These are phyloP conservation scores for Lasioglossum zephyrum DNA, from an alignment of 2,888 invertebrate species.

Conservation along the genomic window DNA sequence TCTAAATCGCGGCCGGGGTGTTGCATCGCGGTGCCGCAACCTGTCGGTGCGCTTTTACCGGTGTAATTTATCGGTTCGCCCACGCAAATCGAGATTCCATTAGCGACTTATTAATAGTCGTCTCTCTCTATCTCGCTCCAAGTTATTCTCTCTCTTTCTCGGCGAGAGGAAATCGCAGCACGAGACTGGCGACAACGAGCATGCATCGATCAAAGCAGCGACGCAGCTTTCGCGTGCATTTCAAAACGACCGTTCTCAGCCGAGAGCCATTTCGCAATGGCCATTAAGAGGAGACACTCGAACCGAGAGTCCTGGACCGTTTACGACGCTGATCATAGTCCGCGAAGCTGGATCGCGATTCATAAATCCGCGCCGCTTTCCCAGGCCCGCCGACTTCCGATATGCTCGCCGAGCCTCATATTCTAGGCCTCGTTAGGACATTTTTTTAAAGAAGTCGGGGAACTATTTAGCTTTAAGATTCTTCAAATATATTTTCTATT, in stretches of 20 bases:
- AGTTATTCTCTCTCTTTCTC: not conserved
- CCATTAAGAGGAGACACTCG: slow-evolving; percentile 42
- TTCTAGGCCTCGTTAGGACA: not conserved
- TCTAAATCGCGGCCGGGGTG: slow-evolving; percentile 41
- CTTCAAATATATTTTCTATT: no score
- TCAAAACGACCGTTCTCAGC: slow-evolving; percentile 51
- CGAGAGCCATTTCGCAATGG: slow-evolving; percentile 44
- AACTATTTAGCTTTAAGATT: no score
- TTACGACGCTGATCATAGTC: slow-evolving; percentile 18
- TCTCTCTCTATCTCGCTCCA: not conserved
- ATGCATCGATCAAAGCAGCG: slow-evolving; percentile 48
- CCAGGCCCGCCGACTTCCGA: slow-evolving; percentile 5
- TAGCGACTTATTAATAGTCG: slow-evolving; percentile 79
- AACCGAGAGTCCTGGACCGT: slow-evolving; percentile 8
- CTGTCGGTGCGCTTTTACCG: slow-evolving; percentile 66
- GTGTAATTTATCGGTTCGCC: slow-evolving; percentile 78
- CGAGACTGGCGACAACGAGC: slow-evolving; percentile 24
- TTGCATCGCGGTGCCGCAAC: slow-evolving; percentile 32
- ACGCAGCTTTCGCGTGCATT: slow-evolving; percentile 50
- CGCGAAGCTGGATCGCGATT: slow-evolving; percentile 7
- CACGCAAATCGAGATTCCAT: slow-evolving; percentile 78
- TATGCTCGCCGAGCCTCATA: not conserved
- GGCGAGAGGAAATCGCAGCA: slow-evolving; percentile 25
- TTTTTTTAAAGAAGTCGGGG: not conserved
- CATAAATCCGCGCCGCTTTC: slow-evolving; percentile 15